Base-by-base conservation (phyloP, 2,113 vertebrate genomes). In the Myotis yumanensis region DNA sequence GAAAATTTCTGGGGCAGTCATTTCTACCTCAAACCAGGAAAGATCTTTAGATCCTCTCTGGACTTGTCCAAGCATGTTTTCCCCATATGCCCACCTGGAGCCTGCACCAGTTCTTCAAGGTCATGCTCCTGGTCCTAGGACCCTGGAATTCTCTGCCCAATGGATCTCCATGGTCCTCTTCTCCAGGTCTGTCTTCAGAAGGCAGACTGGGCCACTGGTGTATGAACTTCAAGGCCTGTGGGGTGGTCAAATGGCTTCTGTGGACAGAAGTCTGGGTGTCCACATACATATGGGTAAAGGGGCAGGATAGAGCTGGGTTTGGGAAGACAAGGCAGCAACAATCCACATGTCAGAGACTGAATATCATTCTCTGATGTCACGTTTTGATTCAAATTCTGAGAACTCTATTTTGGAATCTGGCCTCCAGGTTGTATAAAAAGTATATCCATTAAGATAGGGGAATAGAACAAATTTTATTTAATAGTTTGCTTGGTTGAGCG, bases 391-490 rank as follows among this genome's bases (percentile, higher is more conserved):
- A 68, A 73, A 57, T 69, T 75, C 25, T 83, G 40, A 76, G 25
- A 76, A 75, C 52, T 89, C 66, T 16, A 54, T 57, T 71, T 52
- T 91, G 20, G n/a, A 82, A 46, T 88, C 15, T 82, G 28, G 64
- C 40, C 37, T 86, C 1, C 11, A 82, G 4, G 28, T 72, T 88
- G 35, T 52, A 72, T 37, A 80, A 35, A 87, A 59, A 18, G 3
- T 46, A 0, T 86, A 62, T 77, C 68, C 86, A 28, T 81, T 71
- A 92, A 81, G 18, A 37, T 57, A 85, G 57, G 37, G 52, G n/a
- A 91, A 46, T 23, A 91, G 59, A 62, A 68, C 32, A 52, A 57
- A 76, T 69, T 91, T 59, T 86, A 81, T 76, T 79, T 85, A 68
- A 51, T 81, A 77, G n/a, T 82, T 91, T 94, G 3, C 23, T 89